Evolutionary conservation across 2,888 invertebrate genomes (phyloP).

Genomic region (Hedychridium roseum): DNA sequence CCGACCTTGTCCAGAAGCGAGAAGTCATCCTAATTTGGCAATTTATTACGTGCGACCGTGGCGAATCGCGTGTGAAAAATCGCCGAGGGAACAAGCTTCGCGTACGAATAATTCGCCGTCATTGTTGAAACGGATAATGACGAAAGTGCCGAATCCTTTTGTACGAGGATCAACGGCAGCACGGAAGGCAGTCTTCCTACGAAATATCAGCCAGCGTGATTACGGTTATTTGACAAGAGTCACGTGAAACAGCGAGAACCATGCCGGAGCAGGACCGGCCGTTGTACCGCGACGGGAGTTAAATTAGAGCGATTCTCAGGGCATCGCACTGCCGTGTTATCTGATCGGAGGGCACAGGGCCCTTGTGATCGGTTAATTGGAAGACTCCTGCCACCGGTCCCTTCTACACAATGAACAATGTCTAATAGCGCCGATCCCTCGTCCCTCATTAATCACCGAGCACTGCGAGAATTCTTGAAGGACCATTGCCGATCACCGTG

Average conservation of each 20-base stretch:
- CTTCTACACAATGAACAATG: constrained; percentile 29
- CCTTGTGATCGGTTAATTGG: constrained; percentile 20
- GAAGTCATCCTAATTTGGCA: neutral
- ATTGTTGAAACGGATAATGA: too few relatives aligned
- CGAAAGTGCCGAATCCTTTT: too few relatives aligned
- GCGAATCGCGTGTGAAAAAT: too few relatives aligned
- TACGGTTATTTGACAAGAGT: neutral
- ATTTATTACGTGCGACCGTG: too few relatives aligned
- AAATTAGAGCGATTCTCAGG: neutral
- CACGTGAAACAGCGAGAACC: too few relatives aligned
- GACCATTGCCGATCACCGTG: constrained; percentile 17
- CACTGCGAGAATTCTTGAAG: constrained; percentile 19
- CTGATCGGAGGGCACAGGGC: constrained; percentile 5
- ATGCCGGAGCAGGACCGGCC: too few relatives aligned
- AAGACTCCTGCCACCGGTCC: constrained; percentile 21
- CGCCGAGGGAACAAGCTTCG: too few relatives aligned
- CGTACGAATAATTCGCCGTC: too few relatives aligned
- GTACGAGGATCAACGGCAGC: too few relatives aligned
- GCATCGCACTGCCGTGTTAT: neutral
- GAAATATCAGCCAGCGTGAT: constrained; percentile 8
- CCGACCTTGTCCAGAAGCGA: too few relatives aligned
- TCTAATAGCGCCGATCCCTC: constrained; percentile 18
- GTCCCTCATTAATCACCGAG: constrained; percentile 35
- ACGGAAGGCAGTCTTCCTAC: too few relatives aligned
- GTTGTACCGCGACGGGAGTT: too few relatives aligned